These are phyloP conservation scores for Morone saxatilis DNA, from an alignment of 2,113 vertebrate species.

Conservation along the genomic window DNA sequence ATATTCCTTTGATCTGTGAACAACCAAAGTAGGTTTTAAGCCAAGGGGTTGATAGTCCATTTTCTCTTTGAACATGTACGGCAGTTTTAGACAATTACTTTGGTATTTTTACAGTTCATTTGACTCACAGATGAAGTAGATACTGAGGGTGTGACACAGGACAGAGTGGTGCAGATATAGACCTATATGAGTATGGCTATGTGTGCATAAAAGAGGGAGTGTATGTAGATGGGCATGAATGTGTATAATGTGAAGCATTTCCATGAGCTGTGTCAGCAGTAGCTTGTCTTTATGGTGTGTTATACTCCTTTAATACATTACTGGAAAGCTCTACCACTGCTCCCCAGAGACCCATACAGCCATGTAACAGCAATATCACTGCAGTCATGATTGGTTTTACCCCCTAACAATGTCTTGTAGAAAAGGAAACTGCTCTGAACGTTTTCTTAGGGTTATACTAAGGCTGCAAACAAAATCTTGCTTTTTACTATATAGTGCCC, in stretches of 20 bases:
- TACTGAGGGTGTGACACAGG: not conserved
- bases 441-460: too few species aligned
- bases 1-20: conserved; percentile 63
- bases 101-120: conserved; percentile 47
- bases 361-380: conserved; percentile 3
- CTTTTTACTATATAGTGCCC: too few species aligned
- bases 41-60: conserved; percentile 19
- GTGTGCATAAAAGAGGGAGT: not conserved
- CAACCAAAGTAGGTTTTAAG: conserved; percentile 41
- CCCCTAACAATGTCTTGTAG: not conserved
- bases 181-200: not conserved
- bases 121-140: conserved; percentile 27
- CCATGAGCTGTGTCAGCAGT: conserved; percentile 58
- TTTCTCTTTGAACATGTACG: conserved; percentile 35
- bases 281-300: conserved; percentile 26
- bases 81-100: conserved; percentile 39
- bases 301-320: conserved; percentile 51
- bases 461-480: too few species aligned
- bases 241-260: conserved; percentile 14
- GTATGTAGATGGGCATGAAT: not conserved
- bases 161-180: conserved; percentile 14
- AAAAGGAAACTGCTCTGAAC: not conserved
- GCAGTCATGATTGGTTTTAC: not conserved
- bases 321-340: conserved; percentile 28
- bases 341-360: conserved; percentile 35